Percentiles rank a stretch among this genome's conserved stretches.
Conservation (phyloP, 2,113 vertebrate genomes). For the Delphinus delphis region DNA sequence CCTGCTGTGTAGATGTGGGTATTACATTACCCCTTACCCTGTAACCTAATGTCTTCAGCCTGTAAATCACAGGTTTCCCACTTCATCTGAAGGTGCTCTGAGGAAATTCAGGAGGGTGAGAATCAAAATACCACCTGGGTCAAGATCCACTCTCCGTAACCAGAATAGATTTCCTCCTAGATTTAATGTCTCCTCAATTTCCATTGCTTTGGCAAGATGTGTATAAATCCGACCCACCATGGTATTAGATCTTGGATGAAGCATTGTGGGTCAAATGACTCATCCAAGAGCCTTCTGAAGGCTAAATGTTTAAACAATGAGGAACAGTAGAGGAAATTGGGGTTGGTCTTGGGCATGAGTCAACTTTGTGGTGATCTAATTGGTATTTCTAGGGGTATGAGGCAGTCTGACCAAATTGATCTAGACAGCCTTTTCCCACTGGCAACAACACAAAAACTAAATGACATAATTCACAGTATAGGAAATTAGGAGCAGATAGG, state of each 20-base stretch:
- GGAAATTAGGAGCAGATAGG: slow-evolving; percentile 81
- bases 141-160: slow-evolving; percentile 46
- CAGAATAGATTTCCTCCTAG: slow-evolving; percentile 57
- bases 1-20: background rate
- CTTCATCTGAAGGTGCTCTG: background rate
- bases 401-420: slow-evolving; percentile 68
- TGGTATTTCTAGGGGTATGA: slow-evolving; percentile 64
- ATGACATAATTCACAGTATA: slow-evolving; percentile 74
- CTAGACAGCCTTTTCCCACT: slow-evolving; percentile 73
- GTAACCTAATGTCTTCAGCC: background rate
- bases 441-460: slow-evolving; percentile 70
- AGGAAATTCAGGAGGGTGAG: slow-evolving; percentile 64
- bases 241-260: slow-evolving; percentile 53
- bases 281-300: slow-evolving; percentile 53
- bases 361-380: slow-evolving; percentile 63
- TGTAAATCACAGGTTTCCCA: background rate
- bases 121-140: slow-evolving; percentile 22
- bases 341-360: slow-evolving; percentile 61
- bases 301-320: slow-evolving; percentile 66
- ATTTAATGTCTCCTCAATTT: slow-evolving; percentile 34
- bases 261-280: slow-evolving; percentile 60
- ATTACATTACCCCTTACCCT: background rate
- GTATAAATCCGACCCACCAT: slow-evolving; percentile 21
- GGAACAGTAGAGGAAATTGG: slow-evolving; percentile 62
- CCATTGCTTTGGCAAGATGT: slow-evolving; percentile 54